Evolutionary conservation across 2,888 invertebrate species (phyloP).

Genomic region (Phortica okadai): DNA sequence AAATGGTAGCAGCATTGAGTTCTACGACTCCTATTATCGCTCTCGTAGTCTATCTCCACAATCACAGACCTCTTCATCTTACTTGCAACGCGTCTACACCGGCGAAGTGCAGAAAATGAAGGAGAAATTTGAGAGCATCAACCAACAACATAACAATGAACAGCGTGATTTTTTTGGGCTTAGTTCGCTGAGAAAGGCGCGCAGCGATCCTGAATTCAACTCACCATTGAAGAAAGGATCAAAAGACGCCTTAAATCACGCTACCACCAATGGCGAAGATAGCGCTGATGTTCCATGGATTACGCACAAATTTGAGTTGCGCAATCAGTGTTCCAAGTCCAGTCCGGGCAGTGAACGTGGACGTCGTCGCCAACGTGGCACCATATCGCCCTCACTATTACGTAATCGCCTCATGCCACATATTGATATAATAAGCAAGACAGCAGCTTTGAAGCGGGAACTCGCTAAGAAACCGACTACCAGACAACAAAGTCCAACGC

Average conservation of each 20-base stretch:
- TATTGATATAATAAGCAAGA: slow-evolving; percentile 92
- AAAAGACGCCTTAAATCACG: slow-evolving; percentile 77
- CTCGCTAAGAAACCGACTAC: slow-evolving; percentile 70
- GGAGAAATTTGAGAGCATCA: slow-evolving; percentile 83
- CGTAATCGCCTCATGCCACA: slow-evolving; percentile 87
- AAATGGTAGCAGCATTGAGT: slow-evolving; percentile 76
- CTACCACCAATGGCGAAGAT: slow-evolving; percentile 62
- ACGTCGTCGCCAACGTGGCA: slow-evolving; percentile 77
- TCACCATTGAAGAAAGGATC: slow-evolving; percentile 77
- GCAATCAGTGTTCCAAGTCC: slow-evolving; percentile 60
- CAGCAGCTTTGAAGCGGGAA: slow-evolving; percentile 82
- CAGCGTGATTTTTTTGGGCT: slow-evolving; percentile 73
- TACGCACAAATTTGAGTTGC: slow-evolving; percentile 80
- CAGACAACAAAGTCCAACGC: slow-evolving; percentile 52
- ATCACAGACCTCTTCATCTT: slow-evolving; percentile 83
- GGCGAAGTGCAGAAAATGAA: slow-evolving; percentile 88
- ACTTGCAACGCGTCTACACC: slow-evolving; percentile 83
- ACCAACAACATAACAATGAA: slow-evolving; percentile 53
- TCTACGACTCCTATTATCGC: slow-evolving; percentile 82
- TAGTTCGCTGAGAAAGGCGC: slow-evolving; percentile 80
- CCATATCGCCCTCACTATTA: slow-evolving; percentile 80
- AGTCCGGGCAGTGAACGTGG: slow-evolving; percentile 72
- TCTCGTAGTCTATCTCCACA: slow-evolving; percentile 86
- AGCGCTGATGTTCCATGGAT: slow-evolving; percentile 80
- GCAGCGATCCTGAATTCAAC: slow-evolving; percentile 88